Conservation (phyloP, 2,888 invertebrate genomes). For the Trileptium ribeirensis region DNA sequence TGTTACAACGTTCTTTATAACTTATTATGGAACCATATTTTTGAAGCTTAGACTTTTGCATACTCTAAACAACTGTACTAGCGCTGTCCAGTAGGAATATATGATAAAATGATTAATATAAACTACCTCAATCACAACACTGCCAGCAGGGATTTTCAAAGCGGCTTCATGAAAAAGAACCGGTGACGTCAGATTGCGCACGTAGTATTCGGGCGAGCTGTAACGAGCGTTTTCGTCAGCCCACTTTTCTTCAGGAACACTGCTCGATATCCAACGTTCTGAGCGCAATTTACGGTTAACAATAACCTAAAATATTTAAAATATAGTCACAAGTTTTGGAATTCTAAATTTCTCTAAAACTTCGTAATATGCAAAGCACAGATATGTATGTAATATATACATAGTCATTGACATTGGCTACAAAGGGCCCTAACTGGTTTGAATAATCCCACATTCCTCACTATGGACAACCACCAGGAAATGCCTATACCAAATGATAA, state of each 20-base stretch:
- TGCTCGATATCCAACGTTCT: conserved; percentile 80
- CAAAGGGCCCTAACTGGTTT: too few relatives aligned
- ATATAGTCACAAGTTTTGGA: too few relatives aligned
- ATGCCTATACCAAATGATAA: too few relatives aligned
- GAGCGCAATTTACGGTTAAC: conserved; percentile 51
- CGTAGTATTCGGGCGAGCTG: conserved; percentile 85
- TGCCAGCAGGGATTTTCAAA: conserved; percentile 73
- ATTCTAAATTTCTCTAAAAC: too few relatives aligned
- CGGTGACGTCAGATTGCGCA: conserved; percentile 49
- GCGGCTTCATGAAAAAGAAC: conserved; percentile 66
- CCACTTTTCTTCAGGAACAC: conserved; percentile 80
- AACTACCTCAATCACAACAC: conserved; percentile 69
- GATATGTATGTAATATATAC: too few relatives aligned
- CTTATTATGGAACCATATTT: too few relatives aligned
- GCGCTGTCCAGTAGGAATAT: neutral
- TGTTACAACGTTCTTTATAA: neutral
- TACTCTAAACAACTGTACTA: neutral
- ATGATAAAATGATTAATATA: neutral
- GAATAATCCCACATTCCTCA: too few relatives aligned
- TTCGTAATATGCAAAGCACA: too few relatives aligned
- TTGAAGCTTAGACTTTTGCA: too few relatives aligned
- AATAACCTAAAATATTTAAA: neutral
- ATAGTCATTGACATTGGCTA: too few relatives aligned
- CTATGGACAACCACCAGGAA: too few relatives aligned
- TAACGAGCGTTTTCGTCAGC: conserved; percentile 66